Evolutionary conservation across 2,797 vertebrate genomes (phyloP), one percentile per base, ranked within the genome.

Genomic region (Discoglossus pictus): DNA sequence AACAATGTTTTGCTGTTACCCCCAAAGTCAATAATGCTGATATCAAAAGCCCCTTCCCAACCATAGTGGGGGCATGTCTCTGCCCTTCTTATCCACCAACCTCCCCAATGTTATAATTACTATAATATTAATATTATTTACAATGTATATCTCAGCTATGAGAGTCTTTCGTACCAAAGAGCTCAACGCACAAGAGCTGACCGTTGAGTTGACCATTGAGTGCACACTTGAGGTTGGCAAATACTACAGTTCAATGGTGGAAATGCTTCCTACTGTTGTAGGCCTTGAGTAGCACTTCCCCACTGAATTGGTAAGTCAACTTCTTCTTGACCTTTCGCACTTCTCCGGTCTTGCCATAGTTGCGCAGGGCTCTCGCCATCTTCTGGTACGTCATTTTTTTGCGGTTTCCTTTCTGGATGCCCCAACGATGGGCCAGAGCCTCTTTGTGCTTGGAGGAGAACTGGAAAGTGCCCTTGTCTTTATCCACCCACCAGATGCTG

Each of bases 371-470:
- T 5, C 97, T 89, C 4, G 97, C 97, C 97, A 99, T 99, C 85
- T 99, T 99, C 88, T 99, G 97, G 76, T 99, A 99, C 75, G 97
- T 99, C 97, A 99, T 99, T 86, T 98, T 98, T 84, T 98, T 99
- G 74, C 97, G 95, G 78, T 99, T 99, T 74, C 97, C 97, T 73
- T 99, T 99, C 86, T 98, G 96, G 79, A 97, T 84, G 64, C 97
- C 97, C 97, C 97, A 99, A 78, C 95, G 95, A 69, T 98, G 87
- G 0, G 97, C 97, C 20, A 99, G 75, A 2, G 88, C 93, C 78
- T 99, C 97, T 86, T 99, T 99, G 90, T 99, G 96, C 84, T 99
- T 98, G 76, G 97, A 99, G 7, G 97, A 99, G 88, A 99, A 99
- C 86, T 98, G 96, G 84, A 99, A 99, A 68, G 93, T 94, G 73